phyloP scores from a whole-genome alignment of 2,797 vertebrate species.

The Hydrophis major region DNA sequence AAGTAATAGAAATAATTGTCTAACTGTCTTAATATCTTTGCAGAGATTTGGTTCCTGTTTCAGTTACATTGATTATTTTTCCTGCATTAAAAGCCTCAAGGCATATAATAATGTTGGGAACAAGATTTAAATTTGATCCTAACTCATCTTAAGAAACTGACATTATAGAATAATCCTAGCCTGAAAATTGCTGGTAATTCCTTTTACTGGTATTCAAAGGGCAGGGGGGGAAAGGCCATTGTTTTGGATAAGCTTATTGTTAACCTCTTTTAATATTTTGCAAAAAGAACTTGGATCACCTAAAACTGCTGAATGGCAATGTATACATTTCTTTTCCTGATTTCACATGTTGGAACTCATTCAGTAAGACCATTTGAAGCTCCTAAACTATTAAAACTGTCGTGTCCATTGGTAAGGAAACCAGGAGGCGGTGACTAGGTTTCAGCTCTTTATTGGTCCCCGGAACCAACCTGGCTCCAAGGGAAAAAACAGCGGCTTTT shows the following conservation, averaged over 20 bases:
- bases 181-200: neutral
- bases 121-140: neutral
- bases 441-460: too few species aligned
- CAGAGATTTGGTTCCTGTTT: neutral
- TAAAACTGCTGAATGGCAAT: neutral
- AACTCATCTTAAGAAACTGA: neutral
- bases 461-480: too few species aligned
- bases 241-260: neutral
- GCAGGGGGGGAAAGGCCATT: neutral
- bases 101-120: neutral
- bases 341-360: neutral
- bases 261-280: neutral
- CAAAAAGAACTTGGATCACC: too few species aligned
- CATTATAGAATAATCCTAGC: neutral
- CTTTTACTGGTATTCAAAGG: neutral
- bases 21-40: neutral
- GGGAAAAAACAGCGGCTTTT: too few species aligned
- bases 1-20: neutral
- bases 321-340: neutral
- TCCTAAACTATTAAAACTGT: neutral
- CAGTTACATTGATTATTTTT: neutral
- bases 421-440: too few species aligned
- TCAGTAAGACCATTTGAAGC: neutral
- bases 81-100: neutral
- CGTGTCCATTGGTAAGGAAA: too few species aligned